phyloP scores from a whole-genome alignment of 23 tunicate genomes.

The Clavelina lepadiformis region DNA sequence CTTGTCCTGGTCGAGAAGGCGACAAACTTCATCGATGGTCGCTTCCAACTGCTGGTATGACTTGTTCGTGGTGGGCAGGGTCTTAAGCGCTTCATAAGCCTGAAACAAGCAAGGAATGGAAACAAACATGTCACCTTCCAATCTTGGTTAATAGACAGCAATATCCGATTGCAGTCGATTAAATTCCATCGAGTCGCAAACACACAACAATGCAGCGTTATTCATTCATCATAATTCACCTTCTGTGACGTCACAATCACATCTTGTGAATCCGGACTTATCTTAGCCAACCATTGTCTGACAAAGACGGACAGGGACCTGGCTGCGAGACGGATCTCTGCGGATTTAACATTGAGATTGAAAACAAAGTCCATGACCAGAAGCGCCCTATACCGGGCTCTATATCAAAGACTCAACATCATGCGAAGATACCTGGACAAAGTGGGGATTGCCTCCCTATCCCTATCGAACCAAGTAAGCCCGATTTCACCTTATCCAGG shows the following conservation, averaged over 20 bases:
- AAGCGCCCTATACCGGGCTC: too few relatives aligned
- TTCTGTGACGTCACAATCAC: slow-evolving; percentile 12
- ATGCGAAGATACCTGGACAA: slow-evolving; percentile 59
- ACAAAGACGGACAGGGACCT: slow-evolving; percentile 14
- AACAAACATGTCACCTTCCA: too few relatives aligned
- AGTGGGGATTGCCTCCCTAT: slow-evolving; percentile 58
- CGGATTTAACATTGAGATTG: background rate
- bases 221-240: slow-evolving; percentile 1
- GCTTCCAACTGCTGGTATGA: background rate
- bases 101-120: background rate
- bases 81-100: slow-evolving; percentile 40
- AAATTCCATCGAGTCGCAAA: background rate
- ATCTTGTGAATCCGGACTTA: slow-evolving; percentile 1
- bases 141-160: too few relatives aligned
- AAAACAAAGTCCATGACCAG: too few relatives aligned
- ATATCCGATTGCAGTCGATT: background rate
- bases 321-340: slow-evolving; percentile 38
- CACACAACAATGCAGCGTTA: background rate
- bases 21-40: slow-evolving; percentile 19
- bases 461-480: slow-evolving; percentile 77
- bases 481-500: slow-evolving; percentile 67
- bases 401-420: too few relatives aligned
- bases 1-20: too few relatives aligned
- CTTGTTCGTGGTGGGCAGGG: slow-evolving; percentile 33
- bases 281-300: slow-evolving; percentile 40